Evolutionary conservation across 1,140 invertebrate genomes (phyloP), one percentile per base, ranked within the genome.

Genomic region (Drosophila ohnishii): DNA sequence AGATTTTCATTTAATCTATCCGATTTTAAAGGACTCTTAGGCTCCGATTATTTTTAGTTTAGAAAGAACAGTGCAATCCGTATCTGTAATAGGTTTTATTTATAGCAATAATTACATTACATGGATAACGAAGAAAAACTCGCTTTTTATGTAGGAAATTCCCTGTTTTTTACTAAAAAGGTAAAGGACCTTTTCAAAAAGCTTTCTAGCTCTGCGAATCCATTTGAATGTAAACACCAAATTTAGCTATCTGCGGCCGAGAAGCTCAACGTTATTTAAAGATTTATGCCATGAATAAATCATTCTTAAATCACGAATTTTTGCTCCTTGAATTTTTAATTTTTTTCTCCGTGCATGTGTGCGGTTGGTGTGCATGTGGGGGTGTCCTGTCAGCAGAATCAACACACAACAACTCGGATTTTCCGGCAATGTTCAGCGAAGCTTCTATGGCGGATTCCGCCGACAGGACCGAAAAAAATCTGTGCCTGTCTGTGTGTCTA

Each of bases 321-420:
- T 37, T 10, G 28, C 51, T 37, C 51, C 51, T 55, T 37, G 51
- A 55, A 55, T 55, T 55, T 37, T 55, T 37, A 55, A 55, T 37
- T 37, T 55, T 51, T 55, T 55, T 55, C 51, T 55, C 51, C 51
- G 34, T 64, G 50, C 65, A 51, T 56, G 37, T 53, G 44, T 73
- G 45, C 50, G 35, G 48, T 39, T 37, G 59, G 22, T 42, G 39
- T 71, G 42, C 44, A 32, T 62, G 59, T 59, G 72, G 58, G 56
- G 60, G 60, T 80, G 63, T 71, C 66, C 66, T 72, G 73, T 81
- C 59, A 77, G 73, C 78, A 81, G 80, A 77, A 81, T 81, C 78
- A 61, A 77, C 78, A 76, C 75, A 76, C 76, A 74, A 64, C 74
- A 81, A 77, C 61, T 73, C 67, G 56, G 58, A 71, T 72, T 55